Evolutionary conservation across 64 coral and sea anemone species (phyloP), one percentile per base, ranked within the genome.

Genomic region (Actinia equina): DNA sequence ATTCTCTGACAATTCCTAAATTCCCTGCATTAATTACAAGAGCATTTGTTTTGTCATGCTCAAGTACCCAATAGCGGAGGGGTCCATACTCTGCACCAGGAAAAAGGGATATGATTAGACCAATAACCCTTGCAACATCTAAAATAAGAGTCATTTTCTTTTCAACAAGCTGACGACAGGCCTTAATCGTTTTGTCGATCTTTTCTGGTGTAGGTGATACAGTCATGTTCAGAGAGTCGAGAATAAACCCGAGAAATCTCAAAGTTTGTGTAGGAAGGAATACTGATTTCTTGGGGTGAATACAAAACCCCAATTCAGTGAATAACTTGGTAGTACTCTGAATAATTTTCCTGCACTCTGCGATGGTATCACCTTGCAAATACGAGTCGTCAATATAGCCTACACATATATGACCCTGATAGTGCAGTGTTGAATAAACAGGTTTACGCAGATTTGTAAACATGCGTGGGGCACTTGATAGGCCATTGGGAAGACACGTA

Each of bases 341-440:
- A 79, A 95, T 77, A 80, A 91, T 95, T 44, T 80, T 18, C 43
- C 43, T 22, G 59, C 89, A 95, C 45, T 89, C 93, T 58, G 18
- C 5, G 23, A 41, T 83, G 7, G 43, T 88, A 62, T 91, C 85
- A 44, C 93, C 93, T 85, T 88, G 85, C 18, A 94, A 91, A 61
- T 91, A 85, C 15, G 89, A 88, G 45, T 94, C 93, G 65, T 91
- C 89, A 27, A 91, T 91, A 86, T 91, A 85, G 17, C 65, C 64
- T 18, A 26, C 17, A 49, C 88, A 85, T 59, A 90, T 14, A 84
- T 90, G 52, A 22, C 88, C 88, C 51, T 85, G 59, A 46, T 90
- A 85, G 70, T 90, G 88, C 88, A 90, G 62, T 18, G 82, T 90
- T 74, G 88, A 84, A 53, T 84, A 90, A 83, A 85, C 88, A 74